Conservation (phyloP, 2,888 invertebrate genomes). For the Apotomis betuletana region DNA sequence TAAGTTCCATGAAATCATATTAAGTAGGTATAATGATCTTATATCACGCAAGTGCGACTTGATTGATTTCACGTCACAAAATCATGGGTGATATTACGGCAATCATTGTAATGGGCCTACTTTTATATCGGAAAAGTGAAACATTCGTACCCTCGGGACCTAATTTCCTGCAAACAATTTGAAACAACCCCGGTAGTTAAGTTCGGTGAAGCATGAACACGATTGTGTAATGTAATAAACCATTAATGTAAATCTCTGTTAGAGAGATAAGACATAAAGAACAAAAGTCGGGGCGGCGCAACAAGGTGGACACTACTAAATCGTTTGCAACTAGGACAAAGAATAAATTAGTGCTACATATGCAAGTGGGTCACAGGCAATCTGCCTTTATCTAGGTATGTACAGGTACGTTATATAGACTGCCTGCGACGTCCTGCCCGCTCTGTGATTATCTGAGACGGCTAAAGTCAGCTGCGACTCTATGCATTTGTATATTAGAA, state of each 20-base stretch:
- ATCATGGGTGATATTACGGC: background rate
- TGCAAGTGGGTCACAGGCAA: conserved; percentile 27
- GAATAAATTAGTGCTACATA: conserved; percentile 36
- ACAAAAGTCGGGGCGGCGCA: background rate
- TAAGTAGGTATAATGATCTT: no score
- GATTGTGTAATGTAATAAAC: conserved; percentile 31
- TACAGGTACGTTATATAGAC: conserved; percentile 1
- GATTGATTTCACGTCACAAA: background rate
- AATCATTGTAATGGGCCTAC: conserved; percentile 3
- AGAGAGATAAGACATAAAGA: conserved; percentile 23
- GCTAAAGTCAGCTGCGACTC: background rate
- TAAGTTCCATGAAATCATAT: no score
- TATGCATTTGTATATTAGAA: background rate
- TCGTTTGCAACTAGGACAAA: conserved; percentile 23
- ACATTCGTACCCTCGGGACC: conserved; percentile 22
- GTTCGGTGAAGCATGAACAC: conserved; percentile 24
- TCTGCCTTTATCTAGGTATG: conserved; percentile 7
- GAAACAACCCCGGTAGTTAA: conserved; percentile 36
- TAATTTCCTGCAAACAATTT: conserved; percentile 33
- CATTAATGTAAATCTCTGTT: conserved; percentile 30
- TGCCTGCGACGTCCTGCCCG: conserved; percentile 9
- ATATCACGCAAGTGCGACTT: background rate
- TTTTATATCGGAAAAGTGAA: conserved; percentile 30
- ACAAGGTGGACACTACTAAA: conserved; percentile 24
- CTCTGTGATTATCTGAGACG: conserved; percentile 1